Evolutionary conservation across 2,888 invertebrate species (phyloP).

Genomic region (Luperina testacea): DNA sequence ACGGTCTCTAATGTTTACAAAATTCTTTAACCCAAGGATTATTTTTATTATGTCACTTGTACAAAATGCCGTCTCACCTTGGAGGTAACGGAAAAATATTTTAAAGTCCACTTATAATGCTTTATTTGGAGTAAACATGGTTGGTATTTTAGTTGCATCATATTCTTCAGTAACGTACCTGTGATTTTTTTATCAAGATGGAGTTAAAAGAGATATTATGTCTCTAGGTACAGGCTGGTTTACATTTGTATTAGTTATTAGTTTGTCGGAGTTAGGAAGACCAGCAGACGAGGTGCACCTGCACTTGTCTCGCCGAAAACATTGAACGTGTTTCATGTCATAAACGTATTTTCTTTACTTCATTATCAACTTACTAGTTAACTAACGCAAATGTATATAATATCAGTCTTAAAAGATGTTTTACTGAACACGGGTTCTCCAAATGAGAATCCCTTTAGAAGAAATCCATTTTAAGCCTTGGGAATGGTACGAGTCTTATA

Average conservation of each 20-base stretch:
- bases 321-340: neutral
- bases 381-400: neutral
- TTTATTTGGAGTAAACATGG: conserved; percentile 1
- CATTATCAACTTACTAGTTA: neutral
- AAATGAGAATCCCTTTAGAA: neutral
- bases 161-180: neutral
- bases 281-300: neutral
- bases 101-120: conserved; percentile 4
- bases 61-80: conserved; percentile 53
- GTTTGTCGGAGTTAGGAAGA: neutral
- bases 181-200: neutral
- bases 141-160: neutral
- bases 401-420: neutral
- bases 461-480: neutral
- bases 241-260: neutral
- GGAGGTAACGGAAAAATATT: conserved; percentile 29
- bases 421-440: neutral
- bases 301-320: neutral
- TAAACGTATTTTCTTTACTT: neutral
- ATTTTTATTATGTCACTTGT: conserved; percentile 62
- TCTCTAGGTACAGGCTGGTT: neutral
- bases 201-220: neutral
- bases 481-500: neutral
- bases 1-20: conserved; percentile 71
- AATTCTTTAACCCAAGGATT: conserved; percentile 64